A percentile compares a stretch with the other conserved stretches of the same genome.
Evolutionary conservation across 2,113 vertebrate genomes (phyloP).

Genomic region (Nicator chloris): DNA sequence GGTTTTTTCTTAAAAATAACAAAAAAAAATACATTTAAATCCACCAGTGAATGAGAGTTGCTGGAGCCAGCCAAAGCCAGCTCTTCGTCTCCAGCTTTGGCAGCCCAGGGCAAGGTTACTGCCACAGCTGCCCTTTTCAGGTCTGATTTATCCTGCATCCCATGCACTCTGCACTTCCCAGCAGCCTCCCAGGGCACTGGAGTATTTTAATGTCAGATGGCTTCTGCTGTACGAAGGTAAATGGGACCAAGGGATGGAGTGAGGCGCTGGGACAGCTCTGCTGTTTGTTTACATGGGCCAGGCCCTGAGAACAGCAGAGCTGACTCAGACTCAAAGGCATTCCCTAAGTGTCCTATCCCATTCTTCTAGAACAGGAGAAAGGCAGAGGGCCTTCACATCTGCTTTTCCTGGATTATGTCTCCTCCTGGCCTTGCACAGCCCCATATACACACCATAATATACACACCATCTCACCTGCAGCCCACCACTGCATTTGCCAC

Average conservation of each 20-base stretch:
- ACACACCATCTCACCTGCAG: neutral
- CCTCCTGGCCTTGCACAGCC: neutral
- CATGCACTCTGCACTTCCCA: neutral
- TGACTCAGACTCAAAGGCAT: neutral
- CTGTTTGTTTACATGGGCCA: neutral
- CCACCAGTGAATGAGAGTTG: neutral
- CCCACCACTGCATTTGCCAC: neutral
- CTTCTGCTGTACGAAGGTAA: neutral
- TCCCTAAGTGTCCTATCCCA: too few species aligned
- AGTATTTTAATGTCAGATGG: neutral
- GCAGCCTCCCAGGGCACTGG: neutral
- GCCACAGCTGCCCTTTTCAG: neutral
- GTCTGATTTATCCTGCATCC: neutral
- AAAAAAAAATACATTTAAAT: neutral
- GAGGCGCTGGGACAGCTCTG: neutral
- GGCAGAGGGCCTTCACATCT: neutral
- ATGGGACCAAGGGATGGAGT: accelerated
- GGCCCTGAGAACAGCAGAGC: neutral
- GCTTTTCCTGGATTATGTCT: neutral
- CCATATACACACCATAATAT: neutral
- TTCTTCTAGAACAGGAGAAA: neutral
- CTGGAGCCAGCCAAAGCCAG: neutral
- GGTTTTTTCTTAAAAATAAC: neutral
- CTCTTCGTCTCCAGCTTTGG: neutral
- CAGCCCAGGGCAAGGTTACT: neutral